Percentiles rank a stretch among this genome's conserved stretches.
Evolutionary conservation across 2,797 vertebrate genomes (phyloP).

Genomic region (Aldrovandia affinis): DNA sequence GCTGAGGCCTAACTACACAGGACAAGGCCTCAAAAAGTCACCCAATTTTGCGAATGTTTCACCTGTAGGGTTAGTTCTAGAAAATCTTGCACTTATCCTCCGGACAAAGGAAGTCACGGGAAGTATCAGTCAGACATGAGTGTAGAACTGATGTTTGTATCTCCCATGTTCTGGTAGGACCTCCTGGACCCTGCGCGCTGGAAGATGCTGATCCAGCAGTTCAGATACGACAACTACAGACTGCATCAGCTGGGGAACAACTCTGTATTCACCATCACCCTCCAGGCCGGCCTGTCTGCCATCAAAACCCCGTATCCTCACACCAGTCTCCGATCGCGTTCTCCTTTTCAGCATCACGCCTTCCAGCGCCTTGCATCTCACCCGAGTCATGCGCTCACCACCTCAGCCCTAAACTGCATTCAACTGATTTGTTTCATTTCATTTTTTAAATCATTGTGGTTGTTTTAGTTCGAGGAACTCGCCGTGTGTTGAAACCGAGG

Average conservation of each 20-base stretch:
- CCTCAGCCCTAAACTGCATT: background rate
- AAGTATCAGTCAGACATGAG: background rate
- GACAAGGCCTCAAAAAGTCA: background rate
- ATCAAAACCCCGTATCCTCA: constrained; percentile 99
- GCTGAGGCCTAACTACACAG: too few relatives aligned
- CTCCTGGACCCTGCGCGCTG: constrained; percentile 97
- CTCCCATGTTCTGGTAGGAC: constrained; percentile 4
- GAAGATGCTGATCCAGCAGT: constrained; percentile 99
- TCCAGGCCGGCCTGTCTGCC: constrained; percentile 98
- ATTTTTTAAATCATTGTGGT: background rate
- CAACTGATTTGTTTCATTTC: background rate
- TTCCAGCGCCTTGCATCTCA: too few relatives aligned
- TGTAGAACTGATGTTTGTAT: background rate
- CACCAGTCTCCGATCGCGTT: background rate
- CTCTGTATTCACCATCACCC: constrained; percentile 98
- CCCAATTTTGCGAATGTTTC: background rate
- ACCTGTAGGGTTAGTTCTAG: background rate
- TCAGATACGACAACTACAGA: constrained; percentile 98
- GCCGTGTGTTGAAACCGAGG: background rate
- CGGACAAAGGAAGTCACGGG: too few relatives aligned
- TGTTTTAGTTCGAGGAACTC: background rate
- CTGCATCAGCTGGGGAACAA: constrained; percentile 98
- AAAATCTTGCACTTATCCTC: background rate
- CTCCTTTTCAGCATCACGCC: background rate
- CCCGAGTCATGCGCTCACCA: background rate